Base-by-base conservation (phyloP, 2,113 vertebrate genomes). In the Excalfactoria chinensis region DNA sequence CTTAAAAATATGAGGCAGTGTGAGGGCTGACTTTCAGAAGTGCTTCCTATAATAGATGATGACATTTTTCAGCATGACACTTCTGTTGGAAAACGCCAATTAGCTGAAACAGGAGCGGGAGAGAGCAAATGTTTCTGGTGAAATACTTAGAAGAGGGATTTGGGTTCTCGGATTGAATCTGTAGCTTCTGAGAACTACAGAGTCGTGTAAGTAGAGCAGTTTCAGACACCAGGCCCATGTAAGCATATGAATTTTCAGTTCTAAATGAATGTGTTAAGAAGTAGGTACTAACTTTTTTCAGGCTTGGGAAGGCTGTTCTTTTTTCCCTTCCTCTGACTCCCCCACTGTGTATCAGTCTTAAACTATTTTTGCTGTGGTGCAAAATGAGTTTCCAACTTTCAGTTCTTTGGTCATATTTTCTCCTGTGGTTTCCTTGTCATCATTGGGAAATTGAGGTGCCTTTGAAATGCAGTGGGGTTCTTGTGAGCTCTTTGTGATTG, bases 51-150 rank as follows among this genome's bases (percentile, higher is more conserved):
- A 84, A 40, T 49, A 32, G 67, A 8, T 88, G 70, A 32, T 86
- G 34, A 58, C 60, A 28, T 95, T 93, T 93, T 88, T 86, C 72
- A 93, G n/a, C 46, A 35, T 80, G 84, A 78, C 56, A 23, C 37
- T 78, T 80, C 60, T 77, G 69, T 73, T 94, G 90, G 74, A 19
- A 92, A 75, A 74, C 69, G 81, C 62, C 87, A 89, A 32, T 90
- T 90, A 92, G 48, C 67, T 92, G 80, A 28, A 94, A 44, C 2
- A 67, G 25, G 85, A 92, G 91, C 72, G 91, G 70, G 60, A 91
- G 76, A 94, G 94, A 95, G 71, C 28, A 26, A 22, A 35, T 0
- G 3, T 13, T 69, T 84, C 66, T 75, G 60, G 68, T 30, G 64
- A 77, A 88, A 60, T 58, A 75, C 51, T 88, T 81, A 40, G 59